These are phyloP conservation scores for Carposina sasakii DNA, from an alignment of 1,140 invertebrate genomes.

Conservation along the genomic window DNA sequence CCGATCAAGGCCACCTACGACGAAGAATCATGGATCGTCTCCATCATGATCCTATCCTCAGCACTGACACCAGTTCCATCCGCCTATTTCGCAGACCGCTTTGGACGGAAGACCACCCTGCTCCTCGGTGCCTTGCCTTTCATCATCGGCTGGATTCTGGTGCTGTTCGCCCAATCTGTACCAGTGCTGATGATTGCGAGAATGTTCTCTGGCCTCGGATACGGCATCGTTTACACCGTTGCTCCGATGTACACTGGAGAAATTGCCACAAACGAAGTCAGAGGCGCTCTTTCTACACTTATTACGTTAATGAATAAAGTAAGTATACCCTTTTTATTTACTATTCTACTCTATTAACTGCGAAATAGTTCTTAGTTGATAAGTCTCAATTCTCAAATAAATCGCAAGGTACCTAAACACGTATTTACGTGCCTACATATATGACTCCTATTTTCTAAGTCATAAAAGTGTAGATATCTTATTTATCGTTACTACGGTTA, in stretches of 20 bases:
- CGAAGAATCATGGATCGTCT: constrained; percentile 78
- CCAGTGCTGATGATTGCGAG: constrained; percentile 70
- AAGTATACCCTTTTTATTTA: too few species aligned
- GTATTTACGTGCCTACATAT: too few species aligned
- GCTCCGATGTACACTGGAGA: constrained; percentile 80
- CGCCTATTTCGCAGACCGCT: constrained; percentile 64
- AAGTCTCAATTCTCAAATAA: too few species aligned
- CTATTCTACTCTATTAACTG: too few species aligned
- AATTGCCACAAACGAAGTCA: constrained; percentile 78
- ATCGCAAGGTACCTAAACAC: too few species aligned
- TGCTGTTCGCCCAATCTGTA: constrained; percentile 72
- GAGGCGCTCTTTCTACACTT: constrained; percentile 80
- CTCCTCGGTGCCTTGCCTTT: constrained; percentile 76
- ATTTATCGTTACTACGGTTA: too few species aligned
- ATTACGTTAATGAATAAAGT: constrained; percentile 77
- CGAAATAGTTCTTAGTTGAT: too few species aligned
- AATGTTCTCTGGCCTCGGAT: constrained; percentile 77
- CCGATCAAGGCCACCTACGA: constrained; percentile 69
- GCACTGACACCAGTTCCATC: constrained; percentile 64
- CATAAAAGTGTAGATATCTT: too few species aligned
- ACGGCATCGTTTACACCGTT: constrained; percentile 78
- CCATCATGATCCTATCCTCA: constrained; percentile 71
- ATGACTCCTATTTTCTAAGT: too few species aligned
- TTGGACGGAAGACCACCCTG: constrained; percentile 81
- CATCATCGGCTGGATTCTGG: constrained; percentile 77